These are phyloP conservation scores for Ochlodes sylvanus DNA, from an alignment of 2,888 invertebrate species.

Conservation along the genomic window DNA sequence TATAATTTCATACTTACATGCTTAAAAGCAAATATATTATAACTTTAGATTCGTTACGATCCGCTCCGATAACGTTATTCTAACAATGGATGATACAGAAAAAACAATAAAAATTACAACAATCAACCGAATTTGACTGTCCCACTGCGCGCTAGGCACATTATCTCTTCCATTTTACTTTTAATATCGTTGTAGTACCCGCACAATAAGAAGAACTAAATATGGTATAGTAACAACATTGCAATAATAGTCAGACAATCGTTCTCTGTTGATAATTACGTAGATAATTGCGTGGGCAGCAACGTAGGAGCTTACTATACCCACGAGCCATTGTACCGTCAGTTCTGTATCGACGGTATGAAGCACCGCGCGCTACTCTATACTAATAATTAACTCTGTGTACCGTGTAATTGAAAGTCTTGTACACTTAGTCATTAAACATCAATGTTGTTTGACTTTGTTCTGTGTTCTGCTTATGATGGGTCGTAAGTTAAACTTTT, in stretches of 20 bases:
- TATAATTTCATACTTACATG: no score
- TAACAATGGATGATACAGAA: no score
- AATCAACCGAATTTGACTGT: no score
- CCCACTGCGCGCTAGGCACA: no score
- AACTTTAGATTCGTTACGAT: no score
- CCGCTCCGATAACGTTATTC: no score
- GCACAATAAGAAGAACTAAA: background rate
- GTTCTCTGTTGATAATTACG: conserved; percentile 27
- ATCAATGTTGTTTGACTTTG: conserved; percentile 13
- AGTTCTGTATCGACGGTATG: conserved; percentile 17
- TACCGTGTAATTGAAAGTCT: conserved; percentile 3
- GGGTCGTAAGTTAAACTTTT: conserved; percentile 28
- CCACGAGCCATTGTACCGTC: conserved; percentile 15
- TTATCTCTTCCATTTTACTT: no score
- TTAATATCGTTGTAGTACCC: background rate
- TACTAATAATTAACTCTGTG: background rate
- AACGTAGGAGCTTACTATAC: conserved; percentile 22
- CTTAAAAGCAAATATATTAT: no score
- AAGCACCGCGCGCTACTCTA: conserved; percentile 14
- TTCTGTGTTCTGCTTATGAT: conserved; percentile 20
- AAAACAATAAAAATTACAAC: no score
- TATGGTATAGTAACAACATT: conserved; percentile 9
- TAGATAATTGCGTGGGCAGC: conserved; percentile 36
- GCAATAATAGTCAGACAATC: conserved; percentile 18
- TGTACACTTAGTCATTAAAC: conserved; percentile 8